Evolutionary conservation across 1,140 invertebrate genomes (phyloP).

Genomic region (Calliphora vicina): DNA sequence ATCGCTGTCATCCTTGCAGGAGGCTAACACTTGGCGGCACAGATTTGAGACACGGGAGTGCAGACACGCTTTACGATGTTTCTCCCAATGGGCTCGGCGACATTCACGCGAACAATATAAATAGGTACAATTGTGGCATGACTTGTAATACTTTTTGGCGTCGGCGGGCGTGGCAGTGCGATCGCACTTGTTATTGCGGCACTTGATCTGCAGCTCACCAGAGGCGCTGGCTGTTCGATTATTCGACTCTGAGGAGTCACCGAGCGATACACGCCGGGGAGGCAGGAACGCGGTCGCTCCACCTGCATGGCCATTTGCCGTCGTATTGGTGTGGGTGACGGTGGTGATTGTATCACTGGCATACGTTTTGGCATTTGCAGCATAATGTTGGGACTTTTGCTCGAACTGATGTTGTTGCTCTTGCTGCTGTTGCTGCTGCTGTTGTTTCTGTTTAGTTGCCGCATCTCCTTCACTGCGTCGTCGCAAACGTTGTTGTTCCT

Average conservation of each 20-base stretch:
- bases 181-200: slow-evolving; percentile 80
- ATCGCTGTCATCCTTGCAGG: slow-evolving; percentile 82
- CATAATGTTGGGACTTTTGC: slow-evolving; percentile 2
- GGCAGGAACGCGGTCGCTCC: slow-evolving; percentile 8
- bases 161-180: slow-evolving; percentile 71
- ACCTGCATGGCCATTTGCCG: slow-evolving; percentile 9
- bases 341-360: slow-evolving; percentile 28
- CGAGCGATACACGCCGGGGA: slow-evolving; percentile 52
- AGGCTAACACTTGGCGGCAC: slow-evolving; percentile 87
- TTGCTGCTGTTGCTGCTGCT: slow-evolving; percentile 43
- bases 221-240: slow-evolving; percentile 42
- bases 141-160: slow-evolving; percentile 80
- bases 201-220: slow-evolving; percentile 70
- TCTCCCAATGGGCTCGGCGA: slow-evolving; percentile 87
- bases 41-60: slow-evolving; percentile 86
- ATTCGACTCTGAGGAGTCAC: slow-evolving; percentile 48
- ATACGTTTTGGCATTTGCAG: slow-evolving; percentile 25
- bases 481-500: slow-evolving; percentile 53
- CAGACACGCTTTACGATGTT: slow-evolving; percentile 88
- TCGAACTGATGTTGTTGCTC: slow-evolving; percentile 31
- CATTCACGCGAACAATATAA: slow-evolving; percentile 86
- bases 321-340: slow-evolving; percentile 30
- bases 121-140: slow-evolving; percentile 93
- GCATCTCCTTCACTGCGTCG: slow-evolving; percentile 61
- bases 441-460: slow-evolving; percentile 48